phyloP scores from a whole-genome alignment of 2,888 invertebrate genomes.

The Andrena dorsata region DNA sequence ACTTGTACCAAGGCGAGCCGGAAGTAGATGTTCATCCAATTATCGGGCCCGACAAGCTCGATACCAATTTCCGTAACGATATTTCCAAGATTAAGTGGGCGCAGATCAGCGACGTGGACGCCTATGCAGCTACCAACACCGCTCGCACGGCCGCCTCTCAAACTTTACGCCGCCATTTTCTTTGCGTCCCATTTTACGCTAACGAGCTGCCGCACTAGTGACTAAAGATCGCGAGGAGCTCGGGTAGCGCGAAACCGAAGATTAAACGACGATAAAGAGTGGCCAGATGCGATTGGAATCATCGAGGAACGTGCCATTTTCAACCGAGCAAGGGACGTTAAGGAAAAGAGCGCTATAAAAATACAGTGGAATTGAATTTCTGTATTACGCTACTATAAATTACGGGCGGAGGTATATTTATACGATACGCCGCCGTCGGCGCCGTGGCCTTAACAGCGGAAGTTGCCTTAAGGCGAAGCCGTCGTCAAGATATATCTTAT shows the following conservation, averaged over 20 bases:
- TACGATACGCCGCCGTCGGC: conserved; percentile 7
- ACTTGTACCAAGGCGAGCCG: conserved; percentile 55
- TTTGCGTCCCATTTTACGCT: background rate
- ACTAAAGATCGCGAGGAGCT: conserved; percentile 12
- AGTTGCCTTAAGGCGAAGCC: conserved; percentile 15
- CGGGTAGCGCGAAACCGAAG: background rate
- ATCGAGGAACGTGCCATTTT: background rate
- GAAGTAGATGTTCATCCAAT: conserved; percentile 71
- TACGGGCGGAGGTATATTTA: conserved; percentile 34
- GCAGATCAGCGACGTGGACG: conserved; percentile 29
- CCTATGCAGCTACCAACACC: background rate
- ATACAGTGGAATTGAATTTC: background rate
- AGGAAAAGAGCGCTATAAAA: background rate
- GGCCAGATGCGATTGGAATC: background rate
- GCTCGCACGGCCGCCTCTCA: background rate
- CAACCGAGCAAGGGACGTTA: background rate
- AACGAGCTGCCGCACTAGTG: background rate
- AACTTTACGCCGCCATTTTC: conserved; percentile 1
- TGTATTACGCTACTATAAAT: conserved; percentile 34
- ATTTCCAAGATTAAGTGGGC: conserved; percentile 69
- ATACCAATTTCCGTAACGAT: conserved; percentile 74
- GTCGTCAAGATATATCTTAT: conserved; percentile 31
- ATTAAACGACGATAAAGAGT: background rate
- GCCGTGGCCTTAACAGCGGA: conserved; percentile 7
- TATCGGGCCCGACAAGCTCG: conserved; percentile 64